Percentiles rank a stretch among this genome's conserved stretches.
phyloP scores from a whole-genome alignment of 2,113 vertebrate genomes.

The Ia io region DNA sequence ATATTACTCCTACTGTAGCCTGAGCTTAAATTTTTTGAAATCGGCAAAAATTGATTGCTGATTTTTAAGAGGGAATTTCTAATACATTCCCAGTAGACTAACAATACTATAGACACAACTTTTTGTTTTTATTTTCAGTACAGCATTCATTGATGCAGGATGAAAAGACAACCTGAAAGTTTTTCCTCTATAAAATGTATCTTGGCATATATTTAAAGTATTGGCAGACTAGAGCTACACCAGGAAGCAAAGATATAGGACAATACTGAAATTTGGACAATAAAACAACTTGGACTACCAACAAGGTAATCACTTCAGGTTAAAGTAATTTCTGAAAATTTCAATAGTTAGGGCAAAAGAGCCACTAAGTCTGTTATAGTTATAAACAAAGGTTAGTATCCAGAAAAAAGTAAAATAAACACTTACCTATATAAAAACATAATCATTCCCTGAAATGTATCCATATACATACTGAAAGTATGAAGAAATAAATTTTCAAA shows the following conservation, averaged over 20 bases:
- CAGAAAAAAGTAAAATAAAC: not conserved
- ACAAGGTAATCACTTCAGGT: not conserved
- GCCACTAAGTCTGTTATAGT: not conserved
- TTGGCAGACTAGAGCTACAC: not conserved
- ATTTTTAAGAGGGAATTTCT: not conserved
- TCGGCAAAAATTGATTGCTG: not conserved
- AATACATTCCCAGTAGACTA: not conserved
- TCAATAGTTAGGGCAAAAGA: not conserved
- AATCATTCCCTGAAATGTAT: not conserved
- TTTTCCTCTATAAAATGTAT: not conserved
- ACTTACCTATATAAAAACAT: not conserved
- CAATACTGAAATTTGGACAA: not conserved
- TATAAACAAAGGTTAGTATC: not conserved
- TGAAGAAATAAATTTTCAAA: not conserved
- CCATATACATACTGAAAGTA: not conserved
- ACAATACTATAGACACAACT: not conserved
- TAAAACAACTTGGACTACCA: not conserved
- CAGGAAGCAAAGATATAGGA: not conserved
- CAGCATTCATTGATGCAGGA: not conserved
- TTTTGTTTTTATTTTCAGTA: slow-evolving; percentile 4
- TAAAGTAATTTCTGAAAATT: not conserved
- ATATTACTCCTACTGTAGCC: not conserved
- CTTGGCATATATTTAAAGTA: not conserved
- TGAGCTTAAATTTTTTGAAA: not conserved
- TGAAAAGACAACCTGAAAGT: not conserved